Base-by-base conservation (phyloP, 1,140 invertebrate species). In the Berghia stephanieae region DNA sequence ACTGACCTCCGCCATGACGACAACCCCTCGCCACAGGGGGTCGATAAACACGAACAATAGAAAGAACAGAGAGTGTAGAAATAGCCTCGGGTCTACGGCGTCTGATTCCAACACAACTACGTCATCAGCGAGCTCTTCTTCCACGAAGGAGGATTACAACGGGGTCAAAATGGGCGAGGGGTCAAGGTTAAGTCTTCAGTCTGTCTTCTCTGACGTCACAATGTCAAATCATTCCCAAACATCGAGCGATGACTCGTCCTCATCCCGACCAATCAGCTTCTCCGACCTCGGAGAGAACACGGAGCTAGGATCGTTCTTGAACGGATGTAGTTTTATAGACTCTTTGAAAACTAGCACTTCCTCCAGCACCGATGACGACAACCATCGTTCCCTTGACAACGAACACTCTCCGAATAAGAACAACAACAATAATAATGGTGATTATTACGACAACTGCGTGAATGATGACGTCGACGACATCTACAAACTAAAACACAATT, bases 401-500 rank as follows among this genome's bases (percentile, higher is more conserved):
- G n/a, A n/a, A n/a, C n/a, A n/a, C n/a, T n/a, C n/a, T n/a, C n/a
- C n/a, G n/a, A n/a, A n/a, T 21, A 10, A 75, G 21, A 46, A n/a
- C 42, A 76, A 46, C 1, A 44, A 76, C 24, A 31, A 34, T 3
- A 18, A 49, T 44, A 67, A n/a, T 38, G 44, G 24, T 1, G 68
- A 13, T 4, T 8, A 27, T 46, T n/a, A 34, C 3, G 38, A 13
- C 4, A 43, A 49, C 6, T 34, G 46, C 1, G 24, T 44, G 43
- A 34, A 46, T 24, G 31, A 73, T 24, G 27, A 34, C 31, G 4
- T 10, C 5, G 71, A 73, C 38, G 74, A 76, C 38, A 68, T 76
- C 40, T 34, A 46, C 63, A 34, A n/a, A 18, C n/a, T 63, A 8
- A 40, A 36, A 36, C 60, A 76, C 6, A 24, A 18, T 3, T 24